A percentile compares a stretch with the other conserved stretches of the same genome.
Evolutionary conservation across 2,797 vertebrate genomes (phyloP).

Genomic region (Moxostoma hubbsi): DNA sequence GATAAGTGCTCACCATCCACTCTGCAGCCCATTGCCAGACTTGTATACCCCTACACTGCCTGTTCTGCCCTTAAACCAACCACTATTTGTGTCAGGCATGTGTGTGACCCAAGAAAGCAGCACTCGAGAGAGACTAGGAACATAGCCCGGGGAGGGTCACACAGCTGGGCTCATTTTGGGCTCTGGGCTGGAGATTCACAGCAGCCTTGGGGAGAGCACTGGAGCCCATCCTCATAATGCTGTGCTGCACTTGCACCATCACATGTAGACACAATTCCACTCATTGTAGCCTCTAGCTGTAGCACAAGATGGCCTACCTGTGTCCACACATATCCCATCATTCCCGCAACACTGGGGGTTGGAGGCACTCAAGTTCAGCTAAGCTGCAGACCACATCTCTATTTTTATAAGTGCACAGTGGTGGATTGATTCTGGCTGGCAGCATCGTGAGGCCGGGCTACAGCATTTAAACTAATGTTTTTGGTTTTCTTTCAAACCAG

Average conservation of each 20-base stretch:
- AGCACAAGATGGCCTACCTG: slow-evolving; percentile 42
- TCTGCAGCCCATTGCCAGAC: slow-evolving; percentile 1
- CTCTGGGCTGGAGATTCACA: slow-evolving; percentile 6
- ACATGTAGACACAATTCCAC: background rate
- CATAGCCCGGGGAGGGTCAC: background rate
- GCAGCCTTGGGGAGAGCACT: background rate
- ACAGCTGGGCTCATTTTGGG: background rate
- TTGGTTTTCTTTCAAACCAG: slow-evolving; percentile 29
- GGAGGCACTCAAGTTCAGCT: slow-evolving; percentile 6
- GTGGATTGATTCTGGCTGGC: slow-evolving; percentile 48
- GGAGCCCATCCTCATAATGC: background rate
- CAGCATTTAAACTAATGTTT: slow-evolving; percentile 43
- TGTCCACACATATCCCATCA: slow-evolving; percentile 54
- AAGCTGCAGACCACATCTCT: slow-evolving; percentile 29
- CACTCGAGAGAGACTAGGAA: slow-evolving; percentile 1
- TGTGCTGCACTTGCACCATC: slow-evolving; percentile 15
- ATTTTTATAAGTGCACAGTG: slow-evolving; percentile 40
- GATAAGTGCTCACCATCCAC: background rate
- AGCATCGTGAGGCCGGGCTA: slow-evolving; percentile 26
- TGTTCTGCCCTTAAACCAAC: slow-evolving; percentile 45
- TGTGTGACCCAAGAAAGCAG: background rate
- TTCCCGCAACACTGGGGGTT: slow-evolving; percentile 23
- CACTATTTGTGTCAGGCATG: slow-evolving; percentile 36
- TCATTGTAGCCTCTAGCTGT: slow-evolving; percentile 23
- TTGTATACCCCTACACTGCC: too few species aligned